phyloP scores from a whole-genome alignment of 2,797 vertebrate genomes.

The Tamandua tetradactyla region DNA sequence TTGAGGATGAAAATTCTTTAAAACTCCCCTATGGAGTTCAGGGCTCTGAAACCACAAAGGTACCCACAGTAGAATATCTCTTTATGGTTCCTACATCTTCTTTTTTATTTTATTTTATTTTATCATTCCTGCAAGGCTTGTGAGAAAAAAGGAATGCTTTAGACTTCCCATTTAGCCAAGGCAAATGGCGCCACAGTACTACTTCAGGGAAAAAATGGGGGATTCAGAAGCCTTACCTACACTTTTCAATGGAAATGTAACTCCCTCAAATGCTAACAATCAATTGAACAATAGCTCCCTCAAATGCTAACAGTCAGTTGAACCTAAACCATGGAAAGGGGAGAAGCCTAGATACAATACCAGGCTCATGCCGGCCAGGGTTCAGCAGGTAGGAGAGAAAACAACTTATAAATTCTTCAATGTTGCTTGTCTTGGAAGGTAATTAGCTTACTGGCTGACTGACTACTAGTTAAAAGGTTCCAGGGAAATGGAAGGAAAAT shows the following conservation, averaged over 20 bases:
- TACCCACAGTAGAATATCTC: not conserved
- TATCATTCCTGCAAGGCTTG: not conserved
- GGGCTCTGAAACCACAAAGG: not conserved
- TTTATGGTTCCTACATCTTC: not conserved
- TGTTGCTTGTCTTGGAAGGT: not conserved
- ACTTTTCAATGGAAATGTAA: not conserved
- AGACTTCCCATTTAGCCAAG: not conserved
- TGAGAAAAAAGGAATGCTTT: not conserved
- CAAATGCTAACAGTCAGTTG: not conserved
- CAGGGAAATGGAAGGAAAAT: slow-evolving; percentile 57
- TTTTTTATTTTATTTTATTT: no score
- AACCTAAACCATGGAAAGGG: not conserved
- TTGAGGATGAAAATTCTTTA: not conserved
- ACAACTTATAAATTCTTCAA: slow-evolving; percentile 15
- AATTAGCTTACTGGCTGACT: slow-evolving; percentile 36
- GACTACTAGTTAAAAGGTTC: slow-evolving; percentile 42
- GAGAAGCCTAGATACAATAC: not conserved
- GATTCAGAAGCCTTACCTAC: not conserved
- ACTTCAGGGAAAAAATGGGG: not conserved
- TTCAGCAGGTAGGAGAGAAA: not conserved
- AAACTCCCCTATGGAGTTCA: not conserved
- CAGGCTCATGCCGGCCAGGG: not conserved
- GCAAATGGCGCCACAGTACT: not conserved
- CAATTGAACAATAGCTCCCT: not conserved
- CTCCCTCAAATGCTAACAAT: not conserved